phyloP scores from a whole-genome alignment of 2,888 invertebrate species.

The Lacanobia wlatinum region DNA sequence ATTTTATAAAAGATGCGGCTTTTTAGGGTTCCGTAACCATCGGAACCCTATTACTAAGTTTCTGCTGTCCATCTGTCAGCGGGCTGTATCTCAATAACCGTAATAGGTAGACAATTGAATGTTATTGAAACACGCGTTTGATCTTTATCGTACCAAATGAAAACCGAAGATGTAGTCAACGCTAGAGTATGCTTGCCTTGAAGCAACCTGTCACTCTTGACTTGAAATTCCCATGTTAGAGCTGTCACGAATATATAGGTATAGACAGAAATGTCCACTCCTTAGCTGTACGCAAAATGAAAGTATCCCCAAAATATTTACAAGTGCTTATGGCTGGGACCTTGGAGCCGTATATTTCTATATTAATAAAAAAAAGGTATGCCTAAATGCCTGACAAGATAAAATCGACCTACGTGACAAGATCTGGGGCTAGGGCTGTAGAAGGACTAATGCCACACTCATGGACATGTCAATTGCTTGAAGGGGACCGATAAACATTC shows the following conservation, averaged over 20 bases:
- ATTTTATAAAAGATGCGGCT: neutral
- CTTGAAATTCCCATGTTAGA: no score
- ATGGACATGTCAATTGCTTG: conserved; percentile 23
- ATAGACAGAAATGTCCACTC: neutral
- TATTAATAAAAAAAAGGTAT: neutral
- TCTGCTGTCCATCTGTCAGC: no score
- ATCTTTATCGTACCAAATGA: neutral
- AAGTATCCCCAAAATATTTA: no score
- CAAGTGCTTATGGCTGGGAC: no score
- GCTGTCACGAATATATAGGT: neutral
- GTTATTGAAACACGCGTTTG: neutral
- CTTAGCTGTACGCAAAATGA: neutral
- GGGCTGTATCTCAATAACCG: no score
- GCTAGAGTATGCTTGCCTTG: neutral
- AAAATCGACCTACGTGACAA: conserved; percentile 9
- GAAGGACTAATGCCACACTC: conserved; percentile 13
- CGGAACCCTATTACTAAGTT: no score
- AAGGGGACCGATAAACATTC: conserved; percentile 40
- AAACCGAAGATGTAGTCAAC: neutral
- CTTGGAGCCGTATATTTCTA: neutral
- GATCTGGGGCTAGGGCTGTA: neutral
- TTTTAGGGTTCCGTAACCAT: neutral
- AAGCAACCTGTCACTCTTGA: neutral
- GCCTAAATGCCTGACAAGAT: neutral
- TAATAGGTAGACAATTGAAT: no score